Evolutionary conservation across 2,797 vertebrate species (phyloP), one percentile per base, ranked within the genome.

Genomic region (Decapterus maruadsi): DNA sequence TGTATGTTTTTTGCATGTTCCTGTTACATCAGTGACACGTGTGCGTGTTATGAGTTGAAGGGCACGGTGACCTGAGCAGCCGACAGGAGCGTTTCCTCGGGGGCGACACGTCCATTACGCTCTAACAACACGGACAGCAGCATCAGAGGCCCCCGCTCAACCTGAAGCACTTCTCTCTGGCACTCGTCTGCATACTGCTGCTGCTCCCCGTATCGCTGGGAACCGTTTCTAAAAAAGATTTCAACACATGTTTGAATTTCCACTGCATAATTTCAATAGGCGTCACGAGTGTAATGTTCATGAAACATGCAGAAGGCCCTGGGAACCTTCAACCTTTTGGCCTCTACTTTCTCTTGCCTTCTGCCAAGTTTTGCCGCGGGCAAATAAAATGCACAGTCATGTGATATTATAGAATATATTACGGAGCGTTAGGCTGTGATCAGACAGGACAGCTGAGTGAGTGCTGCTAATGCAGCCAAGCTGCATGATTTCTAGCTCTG

Each of bases 91-190:
- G 81, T 89, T 83, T 90, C 88, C 89, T 90, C 76, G 20, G 77
- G 86, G 87, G 75, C 83, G 89, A 92, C 83, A 87, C 68, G 82
- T 90, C 88, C 81, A 91, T 92, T 93, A 93, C 81, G 45, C 74
- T 78, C 64, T 86, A 89, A 91, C 89, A 89, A 87, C 84, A 78
- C 26, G 72, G 83, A 90, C 73, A 68, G 86, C 73, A 2, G 72
- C 72, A 51, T 85, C 80, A 68, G 63, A 73, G 66, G 63, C 82
- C 62, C 62, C 60, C n/a, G 43, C 68, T 77, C 83, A 78, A 58
- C 64, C 73, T 58, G 13, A 88, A 86, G 85, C 81, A 69, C 43
- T 42, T 40, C 69, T 66, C 76, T 29, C 79, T 67, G 77, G 59
- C 64, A 42, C 68, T 78, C 55, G 67, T 88, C 82, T 77, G 61